These are phyloP conservation scores for Azorinus chamasolen DNA, from an alignment of 2,888 invertebrate genomes.

Conservation along the genomic window DNA sequence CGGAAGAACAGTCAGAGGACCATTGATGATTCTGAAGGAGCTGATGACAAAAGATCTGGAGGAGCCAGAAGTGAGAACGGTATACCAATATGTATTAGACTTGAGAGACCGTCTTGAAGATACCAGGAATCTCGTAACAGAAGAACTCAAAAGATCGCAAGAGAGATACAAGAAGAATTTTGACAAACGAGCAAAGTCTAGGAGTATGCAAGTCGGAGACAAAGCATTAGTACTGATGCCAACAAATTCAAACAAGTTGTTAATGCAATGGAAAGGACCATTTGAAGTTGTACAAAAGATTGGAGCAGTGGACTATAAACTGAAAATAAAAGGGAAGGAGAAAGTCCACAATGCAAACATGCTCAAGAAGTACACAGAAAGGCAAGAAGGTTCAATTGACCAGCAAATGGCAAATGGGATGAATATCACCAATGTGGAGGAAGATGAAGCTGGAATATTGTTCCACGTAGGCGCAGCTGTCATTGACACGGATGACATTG, in stretches of 20 bases:
- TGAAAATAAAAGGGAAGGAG: conserved; percentile 35
- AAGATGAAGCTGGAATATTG: conserved; percentile 6
- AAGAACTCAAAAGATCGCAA: conserved; percentile 24
- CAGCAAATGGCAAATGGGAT: background rate
- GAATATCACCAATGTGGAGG: no score
- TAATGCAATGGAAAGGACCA: conserved; percentile 59
- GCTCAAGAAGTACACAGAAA: conserved; percentile 32
- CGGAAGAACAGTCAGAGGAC: conserved; percentile 60
- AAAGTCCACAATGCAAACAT: conserved; percentile 50
- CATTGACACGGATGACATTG: conserved; percentile 2
- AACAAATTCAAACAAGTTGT: conserved; percentile 61
- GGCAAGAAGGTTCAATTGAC: background rate
- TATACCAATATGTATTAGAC: conserved; percentile 40
- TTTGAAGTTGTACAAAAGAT: conserved; percentile 11
- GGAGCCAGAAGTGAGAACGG: conserved; percentile 9
- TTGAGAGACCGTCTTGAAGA: conserved; percentile 47
- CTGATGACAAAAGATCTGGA: background rate
- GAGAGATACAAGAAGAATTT: conserved; percentile 40
- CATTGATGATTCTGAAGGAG: conserved; percentile 52
- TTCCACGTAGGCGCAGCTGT: background rate
- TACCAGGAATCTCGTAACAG: conserved; percentile 42
- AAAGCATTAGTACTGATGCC: conserved; percentile 63
- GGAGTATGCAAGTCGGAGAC: conserved; percentile 46
- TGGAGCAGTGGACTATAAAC: conserved; percentile 32
- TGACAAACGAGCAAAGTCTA: conserved; percentile 39